Evolutionary conservation across 2,113 vertebrate genomes (phyloP), one percentile per base, ranked within the genome.

Genomic region (Rhombomys opimus): DNA sequence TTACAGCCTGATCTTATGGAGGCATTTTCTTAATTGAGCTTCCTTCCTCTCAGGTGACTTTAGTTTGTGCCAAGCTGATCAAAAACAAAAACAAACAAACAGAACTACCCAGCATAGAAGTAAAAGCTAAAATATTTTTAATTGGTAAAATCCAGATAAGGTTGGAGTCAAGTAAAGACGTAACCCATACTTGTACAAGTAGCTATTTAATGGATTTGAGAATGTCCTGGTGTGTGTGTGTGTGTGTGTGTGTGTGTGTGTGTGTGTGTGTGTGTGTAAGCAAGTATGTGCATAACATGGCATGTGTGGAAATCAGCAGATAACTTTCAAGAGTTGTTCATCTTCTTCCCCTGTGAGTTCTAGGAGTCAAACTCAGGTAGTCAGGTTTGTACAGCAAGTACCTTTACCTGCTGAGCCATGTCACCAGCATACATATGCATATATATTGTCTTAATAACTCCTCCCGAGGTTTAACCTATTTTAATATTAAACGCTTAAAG

Each of bases 401-500:
- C 38, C 61, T 65, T 85, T 65, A 46, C 61, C 61, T 30, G 25
- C 82, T 85, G 81, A 65, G 82, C 59, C 38, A 18, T 46, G 5
- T 85, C 61, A 46, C 38, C 59, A n/a, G 10, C 52, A 54, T 52
- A 52, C 27, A 78, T 32, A 32, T 52, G 52, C 32, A 61, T 20
- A 7, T 61, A 59, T 67, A 23, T 57, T 84, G 46, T 63, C 57
- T 93, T 77, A 54, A 90, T 38, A 59, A 57, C 63, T 93, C 38
- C 38, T 41, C 88, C 52, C 46, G 30, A 88, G 23, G 70, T 41
- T 85, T 90, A 72, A 85, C 50, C 46, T 52, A 73, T 91, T 96
- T 96, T 75, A 88, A 54, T 88, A 78, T 85, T 38, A 70, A 77
- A 85, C 52, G n/a, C 15, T 76, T 17, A 77, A 84, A 93, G 38